Percentiles rank a stretch among this genome's conserved stretches.
Evolutionary conservation across 2,888 invertebrate genomes (phyloP).

Genomic region (Ectropis crepuscularia): DNA sequence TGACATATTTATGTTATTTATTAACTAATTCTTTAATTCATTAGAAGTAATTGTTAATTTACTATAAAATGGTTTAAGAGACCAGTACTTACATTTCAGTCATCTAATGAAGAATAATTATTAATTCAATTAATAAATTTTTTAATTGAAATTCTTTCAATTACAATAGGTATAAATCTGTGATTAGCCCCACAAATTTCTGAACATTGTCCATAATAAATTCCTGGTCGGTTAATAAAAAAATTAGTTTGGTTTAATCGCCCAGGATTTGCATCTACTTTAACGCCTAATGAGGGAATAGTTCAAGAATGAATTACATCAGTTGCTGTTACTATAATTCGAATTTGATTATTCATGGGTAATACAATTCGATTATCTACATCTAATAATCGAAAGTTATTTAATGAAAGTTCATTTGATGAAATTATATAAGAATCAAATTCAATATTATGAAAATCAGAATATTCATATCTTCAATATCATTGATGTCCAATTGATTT

Average conservation of each 20-base stretch:
- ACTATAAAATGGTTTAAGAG: conserved; percentile 89
- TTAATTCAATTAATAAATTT: conserved; percentile 86
- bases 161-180: conserved; percentile 91
- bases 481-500: conserved; percentile 88
- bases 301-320: conserved; percentile 89
- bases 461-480: conserved; percentile 88
- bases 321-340: conserved; percentile 85
- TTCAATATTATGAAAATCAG: conserved; percentile 84
- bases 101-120: conserved; percentile 85
- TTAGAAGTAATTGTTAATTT: conserved; percentile 86
- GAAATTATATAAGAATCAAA: conserved; percentile 87
- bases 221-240: conserved; percentile 85
- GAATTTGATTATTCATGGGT: conserved; percentile 86
- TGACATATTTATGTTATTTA: conserved; percentile 86
- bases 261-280: conserved; percentile 87
- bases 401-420: conserved; percentile 58
- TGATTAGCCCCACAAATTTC: conserved; percentile 93
- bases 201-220: conserved; percentile 91
- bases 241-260: conserved; percentile 87
- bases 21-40: conserved; percentile 84
- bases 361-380: conserved; percentile 86
- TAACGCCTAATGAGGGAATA: conserved; percentile 85
- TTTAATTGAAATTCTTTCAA: conserved; percentile 84
- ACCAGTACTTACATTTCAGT: conserved; percentile 88
- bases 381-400: conserved; percentile 85